A percentile compares a stretch with the other conserved stretches of the same genome.
Conservation (phyloP, 2,888 invertebrate genomes). For the Gandaritis pyraliata region DNA sequence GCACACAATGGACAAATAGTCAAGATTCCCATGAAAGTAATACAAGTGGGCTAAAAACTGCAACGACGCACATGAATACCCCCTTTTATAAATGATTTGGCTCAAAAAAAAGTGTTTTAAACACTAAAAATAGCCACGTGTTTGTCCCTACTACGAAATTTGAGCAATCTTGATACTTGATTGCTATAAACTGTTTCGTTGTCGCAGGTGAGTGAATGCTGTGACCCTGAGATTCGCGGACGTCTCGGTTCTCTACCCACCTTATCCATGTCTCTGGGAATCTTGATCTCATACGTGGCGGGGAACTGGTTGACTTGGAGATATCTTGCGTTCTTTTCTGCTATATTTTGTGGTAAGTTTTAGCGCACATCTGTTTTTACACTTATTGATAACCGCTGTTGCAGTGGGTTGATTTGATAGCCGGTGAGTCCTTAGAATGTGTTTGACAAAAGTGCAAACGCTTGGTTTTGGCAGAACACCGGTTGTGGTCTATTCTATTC, state of each 20-base stretch:
- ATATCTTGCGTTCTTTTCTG: conserved; percentile 82
- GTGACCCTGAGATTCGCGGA: conserved; percentile 86
- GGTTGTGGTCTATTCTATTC: too few relatives aligned
- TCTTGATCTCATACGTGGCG: conserved; percentile 84
- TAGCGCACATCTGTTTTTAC: neutral
- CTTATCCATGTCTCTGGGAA: conserved; percentile 86
- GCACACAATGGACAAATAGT: too few relatives aligned
- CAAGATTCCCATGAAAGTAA: too few relatives aligned
- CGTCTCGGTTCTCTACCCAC: conserved; percentile 86
- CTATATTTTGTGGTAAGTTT: conserved; percentile 71
- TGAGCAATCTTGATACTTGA: conserved; percentile 5
- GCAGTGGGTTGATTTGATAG: too few relatives aligned
- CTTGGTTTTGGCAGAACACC: too few relatives aligned
- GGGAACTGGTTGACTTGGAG: conserved; percentile 85
- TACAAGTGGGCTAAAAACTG: too few relatives aligned
- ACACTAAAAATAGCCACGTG: neutral
- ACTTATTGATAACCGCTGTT: neutral
- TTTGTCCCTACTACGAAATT: neutral
- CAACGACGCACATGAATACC: too few relatives aligned
- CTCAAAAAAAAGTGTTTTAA: neutral
- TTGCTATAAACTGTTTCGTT: conserved; percentile 5
- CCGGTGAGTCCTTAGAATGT: too few relatives aligned
- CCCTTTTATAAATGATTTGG: too few relatives aligned
- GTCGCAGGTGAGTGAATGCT: conserved; percentile 85
- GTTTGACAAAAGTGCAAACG: too few relatives aligned